Conservation (phyloP, 2,888 invertebrate genomes). For the Morpho deidamia region DNA sequence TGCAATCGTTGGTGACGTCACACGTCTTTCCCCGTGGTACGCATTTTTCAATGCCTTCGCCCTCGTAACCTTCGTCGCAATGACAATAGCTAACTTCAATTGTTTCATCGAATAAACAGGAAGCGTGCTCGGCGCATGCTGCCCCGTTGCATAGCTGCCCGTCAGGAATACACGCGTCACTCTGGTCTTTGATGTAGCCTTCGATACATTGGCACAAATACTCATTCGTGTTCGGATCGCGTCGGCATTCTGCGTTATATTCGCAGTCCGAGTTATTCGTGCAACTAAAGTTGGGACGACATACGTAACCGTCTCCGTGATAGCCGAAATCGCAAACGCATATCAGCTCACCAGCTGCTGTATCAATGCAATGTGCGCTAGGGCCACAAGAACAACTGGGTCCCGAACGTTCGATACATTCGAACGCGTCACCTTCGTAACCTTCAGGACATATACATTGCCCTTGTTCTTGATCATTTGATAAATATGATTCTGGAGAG, state of each 20-base stretch:
- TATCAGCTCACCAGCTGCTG: conserved; percentile 80
- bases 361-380: conserved; percentile 86
- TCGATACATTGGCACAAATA: conserved; percentile 88
- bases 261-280: conserved; percentile 82
- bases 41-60: conserved; percentile 85
- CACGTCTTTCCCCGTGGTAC: conserved; percentile 80
- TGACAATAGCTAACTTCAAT: conserved; percentile 86
- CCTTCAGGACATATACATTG: conserved; percentile 90
- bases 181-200: conserved; percentile 83
- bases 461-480: conserved; percentile 44
- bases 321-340: conserved; percentile 91
- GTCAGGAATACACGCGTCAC: conserved; percentile 79
- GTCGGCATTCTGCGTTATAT: conserved; percentile 85
- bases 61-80: conserved; percentile 89
- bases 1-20: conserved; percentile 87
- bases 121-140: conserved; percentile 82
- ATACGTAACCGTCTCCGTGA: conserved; percentile 89
- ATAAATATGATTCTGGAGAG: conserved; percentile 45
- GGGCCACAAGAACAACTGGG: conserved; percentile 80
- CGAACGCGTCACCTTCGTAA: conserved; percentile 89
- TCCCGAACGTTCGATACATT: conserved; percentile 78
- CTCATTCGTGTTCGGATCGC: conserved; percentile 71
- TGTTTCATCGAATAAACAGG: conserved; percentile 84
- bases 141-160: conserved; percentile 80
- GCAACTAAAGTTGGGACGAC: conserved; percentile 83